A percentile compares a stretch with the other conserved stretches of the same genome.
Evolutionary conservation across 2,113 vertebrate species (phyloP).

Genomic region (Tupaia tana): DNA sequence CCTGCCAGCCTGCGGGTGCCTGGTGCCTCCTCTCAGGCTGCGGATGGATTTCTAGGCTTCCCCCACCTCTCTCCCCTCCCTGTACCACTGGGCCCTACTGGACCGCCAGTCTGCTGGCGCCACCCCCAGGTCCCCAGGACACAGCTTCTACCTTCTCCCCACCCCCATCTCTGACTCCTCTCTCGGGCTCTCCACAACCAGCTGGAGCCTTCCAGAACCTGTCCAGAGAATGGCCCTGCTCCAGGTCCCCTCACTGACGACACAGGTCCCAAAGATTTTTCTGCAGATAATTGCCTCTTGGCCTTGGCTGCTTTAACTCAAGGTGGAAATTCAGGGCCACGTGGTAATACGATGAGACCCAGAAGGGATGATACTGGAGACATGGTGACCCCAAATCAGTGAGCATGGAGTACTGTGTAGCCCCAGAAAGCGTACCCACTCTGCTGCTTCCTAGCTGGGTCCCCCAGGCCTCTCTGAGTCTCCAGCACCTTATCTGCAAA

Average conservation of each 20-base stretch:
- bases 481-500: background rate
- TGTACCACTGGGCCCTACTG: background rate
- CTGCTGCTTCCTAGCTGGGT: background rate
- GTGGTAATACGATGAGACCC: background rate
- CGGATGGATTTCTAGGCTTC: background rate
- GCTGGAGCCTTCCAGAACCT: background rate
- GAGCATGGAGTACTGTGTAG: background rate
- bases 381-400: background rate
- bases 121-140: background rate
- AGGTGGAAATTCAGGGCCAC: background rate
- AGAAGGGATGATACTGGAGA: background rate
- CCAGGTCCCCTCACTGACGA: background rate
- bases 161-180: background rate
- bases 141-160: background rate
- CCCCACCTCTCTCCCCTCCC: background rate
- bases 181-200: background rate
- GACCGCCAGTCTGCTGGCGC: background rate
- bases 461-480: background rate
- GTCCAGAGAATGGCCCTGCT: background rate
- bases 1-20: no score
- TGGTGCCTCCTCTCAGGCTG: background rate
- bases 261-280: background rate
- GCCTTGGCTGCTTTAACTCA: background rate
- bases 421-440: background rate
- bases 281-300: background rate